These are phyloP conservation scores for Caenorhabditis sp. DNA, from an alignment of 2,888 invertebrate genomes.

Conservation along the genomic window DNA sequence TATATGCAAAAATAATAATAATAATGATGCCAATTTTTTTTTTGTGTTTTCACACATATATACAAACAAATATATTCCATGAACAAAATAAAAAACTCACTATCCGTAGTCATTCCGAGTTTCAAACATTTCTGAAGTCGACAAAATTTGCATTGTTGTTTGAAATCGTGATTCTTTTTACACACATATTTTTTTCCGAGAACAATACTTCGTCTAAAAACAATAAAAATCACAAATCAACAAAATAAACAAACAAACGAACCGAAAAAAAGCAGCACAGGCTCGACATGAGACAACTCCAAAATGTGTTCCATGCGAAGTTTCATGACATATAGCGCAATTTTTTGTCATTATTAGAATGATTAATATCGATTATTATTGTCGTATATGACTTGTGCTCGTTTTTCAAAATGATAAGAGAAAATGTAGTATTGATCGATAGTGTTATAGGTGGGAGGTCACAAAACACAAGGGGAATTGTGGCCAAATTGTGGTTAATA, in stretches of 20 bases:
- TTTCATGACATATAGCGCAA: conserved; percentile 38
- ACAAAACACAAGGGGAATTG: not conserved
- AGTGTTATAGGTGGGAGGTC: not conserved
- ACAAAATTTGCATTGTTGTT: conserved; percentile 40
- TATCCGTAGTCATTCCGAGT: conserved; percentile 47
- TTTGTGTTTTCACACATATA: too few species aligned
- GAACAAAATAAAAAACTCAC: conserved; percentile 9
- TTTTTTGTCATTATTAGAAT: not conserved
- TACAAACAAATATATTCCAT: too few species aligned
- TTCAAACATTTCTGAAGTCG: conserved; percentile 43
- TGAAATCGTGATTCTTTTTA: conserved; percentile 33
- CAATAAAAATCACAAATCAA: not conserved
- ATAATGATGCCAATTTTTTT: too few species aligned
- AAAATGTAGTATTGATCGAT: not conserved
- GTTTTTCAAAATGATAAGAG: not conserved
- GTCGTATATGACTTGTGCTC: not conserved
- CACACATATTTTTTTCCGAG: conserved; percentile 39
- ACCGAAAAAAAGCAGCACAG: conserved; percentile 52
- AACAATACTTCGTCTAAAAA: conserved; percentile 39
- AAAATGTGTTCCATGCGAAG: conserved; percentile 47
- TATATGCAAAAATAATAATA: too few species aligned
- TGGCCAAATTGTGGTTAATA: too few species aligned
- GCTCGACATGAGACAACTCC: conserved; percentile 47
- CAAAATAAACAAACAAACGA: not conserved
- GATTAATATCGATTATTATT: not conserved